These are phyloP conservation scores for Piscicola geometra DNA, from an alignment of 2,888 invertebrate genomes.

Conservation along the genomic window DNA sequence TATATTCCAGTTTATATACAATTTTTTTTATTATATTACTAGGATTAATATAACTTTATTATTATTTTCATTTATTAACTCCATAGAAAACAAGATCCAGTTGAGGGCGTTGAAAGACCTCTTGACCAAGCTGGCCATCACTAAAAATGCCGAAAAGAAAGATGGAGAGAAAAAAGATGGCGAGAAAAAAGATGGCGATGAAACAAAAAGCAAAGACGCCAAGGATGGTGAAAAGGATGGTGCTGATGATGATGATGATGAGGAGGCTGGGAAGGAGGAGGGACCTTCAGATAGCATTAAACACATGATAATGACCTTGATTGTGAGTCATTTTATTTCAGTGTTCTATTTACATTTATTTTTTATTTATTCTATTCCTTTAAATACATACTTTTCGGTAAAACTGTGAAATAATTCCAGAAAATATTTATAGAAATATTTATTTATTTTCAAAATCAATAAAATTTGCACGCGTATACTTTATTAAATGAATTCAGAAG, in stretches of 20 bases:
- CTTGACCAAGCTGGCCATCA: neutral
- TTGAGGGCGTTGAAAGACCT: conserved; percentile 3
- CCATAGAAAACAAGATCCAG: neutral
- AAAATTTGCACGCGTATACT: too few relatives aligned
- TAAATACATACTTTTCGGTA: too few relatives aligned
- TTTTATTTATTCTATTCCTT: too few relatives aligned
- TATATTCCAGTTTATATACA: too few relatives aligned
- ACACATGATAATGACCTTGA: neutral
- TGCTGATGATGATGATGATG: neutral
- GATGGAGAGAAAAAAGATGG: too few relatives aligned
- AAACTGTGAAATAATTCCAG: too few relatives aligned
- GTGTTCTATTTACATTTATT: neutral
- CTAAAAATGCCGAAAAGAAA: conserved; percentile 1
- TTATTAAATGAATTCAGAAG: conserved; percentile 16
- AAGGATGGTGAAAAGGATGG: neutral
- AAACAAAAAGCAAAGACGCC: neutral
- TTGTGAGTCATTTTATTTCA: conserved; percentile 3
- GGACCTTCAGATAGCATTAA: neutral
- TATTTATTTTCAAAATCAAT: too few relatives aligned
- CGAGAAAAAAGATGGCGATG: too few relatives aligned
- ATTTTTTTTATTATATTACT: too few relatives aligned
- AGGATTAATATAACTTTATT: neutral
- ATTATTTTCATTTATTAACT: neutral
- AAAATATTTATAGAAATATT: too few relatives aligned
- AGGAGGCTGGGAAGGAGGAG: neutral